These are phyloP conservation scores for Panopea generosa DNA, from an alignment of 2,888 invertebrate species.

Conservation along the genomic window DNA sequence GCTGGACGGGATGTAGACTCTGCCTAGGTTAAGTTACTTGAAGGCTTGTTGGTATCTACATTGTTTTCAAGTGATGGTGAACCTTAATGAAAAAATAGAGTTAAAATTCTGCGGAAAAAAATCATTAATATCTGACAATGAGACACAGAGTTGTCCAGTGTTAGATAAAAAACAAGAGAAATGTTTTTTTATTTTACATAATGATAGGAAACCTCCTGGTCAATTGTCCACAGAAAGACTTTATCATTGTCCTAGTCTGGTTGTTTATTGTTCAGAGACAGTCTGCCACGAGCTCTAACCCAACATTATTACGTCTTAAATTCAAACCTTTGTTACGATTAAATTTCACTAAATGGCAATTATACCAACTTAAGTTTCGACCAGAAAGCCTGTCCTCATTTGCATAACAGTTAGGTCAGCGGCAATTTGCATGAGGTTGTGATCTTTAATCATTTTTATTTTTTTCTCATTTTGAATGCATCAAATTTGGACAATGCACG, in stretches of 20 bases:
- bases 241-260: conserved; percentile 39
- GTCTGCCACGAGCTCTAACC: conserved; percentile 41
- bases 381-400: conserved; percentile 37
- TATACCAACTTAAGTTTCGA: conserved; percentile 42
- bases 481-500: conserved; percentile 48
- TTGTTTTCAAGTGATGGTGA: too few relatives aligned
- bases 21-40: too few relatives aligned
- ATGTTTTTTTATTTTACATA: conserved; percentile 41
- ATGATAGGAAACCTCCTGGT: conserved; percentile 37
- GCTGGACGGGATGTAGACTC: too few relatives aligned
- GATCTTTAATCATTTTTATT: conserved; percentile 28
- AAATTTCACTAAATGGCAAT: conserved; percentile 45
- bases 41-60: too few relatives aligned
- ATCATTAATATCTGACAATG: too few relatives aligned
- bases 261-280: conserved; percentile 32
- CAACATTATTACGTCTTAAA: conserved; percentile 53
- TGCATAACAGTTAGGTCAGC: conserved; percentile 59
- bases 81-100: too few relatives aligned
- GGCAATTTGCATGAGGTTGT: conserved; percentile 42
- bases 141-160: too few relatives aligned
- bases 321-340: conserved; percentile 40
- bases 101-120: too few relatives aligned
- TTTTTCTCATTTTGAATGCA: conserved; percentile 42
- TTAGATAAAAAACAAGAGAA: neutral
- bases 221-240: conserved; percentile 45